Base-by-base conservation (phyloP, 2,888 invertebrate species). In the Amphiduros pacificus region DNA sequence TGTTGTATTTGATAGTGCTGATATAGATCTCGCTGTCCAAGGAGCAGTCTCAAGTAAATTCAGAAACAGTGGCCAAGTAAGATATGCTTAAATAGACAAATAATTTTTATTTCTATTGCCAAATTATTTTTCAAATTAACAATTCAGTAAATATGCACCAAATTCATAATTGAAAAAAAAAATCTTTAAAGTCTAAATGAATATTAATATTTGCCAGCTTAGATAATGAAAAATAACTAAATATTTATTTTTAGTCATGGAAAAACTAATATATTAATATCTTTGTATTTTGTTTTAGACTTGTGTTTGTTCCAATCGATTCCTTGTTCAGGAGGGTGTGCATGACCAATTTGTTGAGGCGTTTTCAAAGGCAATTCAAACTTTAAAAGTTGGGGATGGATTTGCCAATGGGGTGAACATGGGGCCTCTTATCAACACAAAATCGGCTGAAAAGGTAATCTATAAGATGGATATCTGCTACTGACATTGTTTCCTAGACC, bases 31-130 rank as follows among this genome's bases (percentile, higher is more conserved):
- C 74, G 96, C 98, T 1, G 88, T 95, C 0, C 86, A 88, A 58
- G 93, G 94, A 29, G 92, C 94, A 0, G 89, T 98, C 87, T 86
- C 88, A 6, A 91, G 93, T 5, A 99, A 99, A 84, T 99, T 98
- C 79, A 88, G 99, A 63, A 94, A 94, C 78, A 90, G 92, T 77
- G 99, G 99, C 0, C 98, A 88, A 83, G 86, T 86, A 73, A 67
- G 68, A 50, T n/a, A n/a, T n/a, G n/a, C n/a, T n/a, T n/a, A n/a
- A n/a, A n/a, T n/a, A n/a, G n/a, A n/a, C n/a, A n/a, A n/a, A n/a
- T n/a, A n/a, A n/a, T n/a, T n/a, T n/a, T n/a, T n/a, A n/a, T n/a
- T n/a, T n/a, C n/a, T n/a, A n/a, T n/a, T n/a, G n/a, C n/a, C n/a
- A n/a, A n/a, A n/a, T n/a, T n/a, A n/a, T n/a, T n/a, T n/a, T n/a